These are phyloP conservation scores for Uropetala carovei DNA, from an alignment of 2,888 invertebrate genomes.

Conservation along the genomic window DNA sequence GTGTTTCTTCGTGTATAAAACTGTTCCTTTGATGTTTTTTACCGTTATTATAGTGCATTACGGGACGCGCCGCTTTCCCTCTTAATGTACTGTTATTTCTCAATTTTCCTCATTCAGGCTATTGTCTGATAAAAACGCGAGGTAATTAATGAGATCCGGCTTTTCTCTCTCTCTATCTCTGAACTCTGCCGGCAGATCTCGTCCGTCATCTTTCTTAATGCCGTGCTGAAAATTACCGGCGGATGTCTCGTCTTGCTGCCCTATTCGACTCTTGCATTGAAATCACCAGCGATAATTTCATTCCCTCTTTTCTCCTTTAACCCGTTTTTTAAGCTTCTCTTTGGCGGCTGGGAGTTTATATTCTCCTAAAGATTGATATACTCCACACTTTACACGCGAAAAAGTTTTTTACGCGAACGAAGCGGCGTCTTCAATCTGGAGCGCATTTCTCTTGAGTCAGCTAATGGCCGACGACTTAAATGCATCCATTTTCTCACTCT, in stretches of 20 bases:
- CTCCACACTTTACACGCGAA: background rate
- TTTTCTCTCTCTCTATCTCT: too few relatives aligned
- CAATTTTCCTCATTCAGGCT: too few relatives aligned
- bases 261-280: too few relatives aligned
- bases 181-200: background rate
- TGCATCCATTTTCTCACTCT: background rate
- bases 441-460: background rate
- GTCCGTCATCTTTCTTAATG: constrained; percentile 3
- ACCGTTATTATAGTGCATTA: too few relatives aligned
- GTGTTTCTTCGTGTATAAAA: too few relatives aligned
- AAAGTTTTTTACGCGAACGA: background rate
- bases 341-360: background rate
- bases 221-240: constrained; percentile 1
- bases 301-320: background rate
- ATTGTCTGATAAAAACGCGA: too few relatives aligned
- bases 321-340: background rate
- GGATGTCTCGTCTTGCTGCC: too few relatives aligned
- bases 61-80: too few relatives aligned
- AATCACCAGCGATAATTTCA: background rate
- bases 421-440: background rate
- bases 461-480: background rate
- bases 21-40: too few relatives aligned
- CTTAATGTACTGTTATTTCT: too few relatives aligned
- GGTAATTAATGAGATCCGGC: constrained; percentile 16
- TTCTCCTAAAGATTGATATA: background rate